Conservation (phyloP, 2,113 vertebrate genomes). For the Hydrochoerus hydrochaeris region DNA sequence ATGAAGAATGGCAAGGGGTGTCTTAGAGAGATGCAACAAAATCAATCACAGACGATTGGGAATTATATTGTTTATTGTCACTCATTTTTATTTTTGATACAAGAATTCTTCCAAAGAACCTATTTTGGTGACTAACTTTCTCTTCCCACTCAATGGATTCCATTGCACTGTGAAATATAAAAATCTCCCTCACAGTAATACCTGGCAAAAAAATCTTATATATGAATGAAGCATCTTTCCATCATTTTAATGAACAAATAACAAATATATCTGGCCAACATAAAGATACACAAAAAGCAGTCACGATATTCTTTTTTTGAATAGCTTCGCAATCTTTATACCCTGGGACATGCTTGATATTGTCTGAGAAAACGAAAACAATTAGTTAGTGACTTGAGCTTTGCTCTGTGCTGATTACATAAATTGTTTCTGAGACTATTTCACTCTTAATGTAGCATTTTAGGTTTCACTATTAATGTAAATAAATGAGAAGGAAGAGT, state of each 20-base stretch:
- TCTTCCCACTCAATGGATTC: conserved; percentile 37
- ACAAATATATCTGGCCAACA: conserved; percentile 35
- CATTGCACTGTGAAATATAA: neutral
- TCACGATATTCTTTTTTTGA: conserved; percentile 50
- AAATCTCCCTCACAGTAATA: neutral
- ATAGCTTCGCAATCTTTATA: conserved; percentile 28
- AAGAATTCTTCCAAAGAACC: conserved; percentile 7
- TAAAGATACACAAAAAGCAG: conserved; percentile 45
- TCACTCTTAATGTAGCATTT: conserved; percentile 46
- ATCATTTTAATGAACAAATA: conserved; percentile 55
- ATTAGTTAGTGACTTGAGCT: conserved; percentile 54
- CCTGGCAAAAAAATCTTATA: conserved; percentile 30
- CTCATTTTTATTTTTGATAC: neutral
- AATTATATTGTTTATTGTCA: neutral
- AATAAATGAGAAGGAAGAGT: conserved; percentile 67
- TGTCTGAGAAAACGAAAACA: conserved; percentile 74
- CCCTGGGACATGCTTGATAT: conserved; percentile 71
- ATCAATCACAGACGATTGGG: neutral
- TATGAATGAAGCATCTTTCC: conserved; percentile 5
- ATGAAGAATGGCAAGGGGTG: neutral
- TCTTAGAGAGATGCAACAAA: neutral
- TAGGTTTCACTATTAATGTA: conserved; percentile 76
- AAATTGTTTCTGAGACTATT: conserved; percentile 64
- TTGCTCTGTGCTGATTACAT: conserved; percentile 40
- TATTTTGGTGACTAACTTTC: neutral